Evolutionary conservation across 23 tunicate species (phyloP).

Genomic region (Trididemnum clinides): DNA sequence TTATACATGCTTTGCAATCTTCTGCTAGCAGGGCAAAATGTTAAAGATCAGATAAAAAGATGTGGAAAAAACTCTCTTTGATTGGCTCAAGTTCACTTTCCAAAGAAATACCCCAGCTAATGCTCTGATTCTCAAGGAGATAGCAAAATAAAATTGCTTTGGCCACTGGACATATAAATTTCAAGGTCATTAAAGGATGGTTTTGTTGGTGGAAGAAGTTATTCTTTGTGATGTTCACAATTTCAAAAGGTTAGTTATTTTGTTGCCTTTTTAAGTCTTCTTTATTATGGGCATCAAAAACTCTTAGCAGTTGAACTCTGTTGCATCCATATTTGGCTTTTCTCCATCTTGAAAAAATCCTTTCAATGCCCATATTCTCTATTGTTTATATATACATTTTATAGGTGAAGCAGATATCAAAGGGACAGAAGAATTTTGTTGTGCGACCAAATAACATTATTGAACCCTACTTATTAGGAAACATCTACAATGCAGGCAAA

Average conservation of each 20-base stretch:
- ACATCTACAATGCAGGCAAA: background rate
- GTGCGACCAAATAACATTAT: background rate
- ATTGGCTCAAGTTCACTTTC: background rate
- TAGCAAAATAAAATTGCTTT: background rate
- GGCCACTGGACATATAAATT: background rate
- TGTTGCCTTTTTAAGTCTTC: conserved; percentile 6
- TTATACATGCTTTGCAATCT: conserved; percentile 8
- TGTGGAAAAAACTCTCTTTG: background rate
- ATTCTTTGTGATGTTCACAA: conserved; percentile 3
- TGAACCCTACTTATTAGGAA: background rate
- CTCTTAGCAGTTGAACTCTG: too few relatives aligned
- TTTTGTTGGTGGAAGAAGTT: conserved; percentile 19
- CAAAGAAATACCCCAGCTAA: background rate
- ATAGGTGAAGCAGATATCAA: conserved; percentile 5
- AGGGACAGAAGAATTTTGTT: conserved; percentile 18
- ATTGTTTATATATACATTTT: background rate
- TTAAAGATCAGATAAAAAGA: conserved; percentile 5
- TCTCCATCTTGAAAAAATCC: too few relatives aligned
- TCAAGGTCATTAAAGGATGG: conserved; percentile 17
- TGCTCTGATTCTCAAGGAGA: background rate
- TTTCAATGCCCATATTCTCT: too few relatives aligned
- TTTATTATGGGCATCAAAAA: too few relatives aligned
- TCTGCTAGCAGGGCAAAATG: background rate
- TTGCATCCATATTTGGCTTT: too few relatives aligned
- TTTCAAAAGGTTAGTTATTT: background rate